Conservation (phyloP, 2,888 invertebrate genomes). For the Charanyca ferruginea region DNA sequence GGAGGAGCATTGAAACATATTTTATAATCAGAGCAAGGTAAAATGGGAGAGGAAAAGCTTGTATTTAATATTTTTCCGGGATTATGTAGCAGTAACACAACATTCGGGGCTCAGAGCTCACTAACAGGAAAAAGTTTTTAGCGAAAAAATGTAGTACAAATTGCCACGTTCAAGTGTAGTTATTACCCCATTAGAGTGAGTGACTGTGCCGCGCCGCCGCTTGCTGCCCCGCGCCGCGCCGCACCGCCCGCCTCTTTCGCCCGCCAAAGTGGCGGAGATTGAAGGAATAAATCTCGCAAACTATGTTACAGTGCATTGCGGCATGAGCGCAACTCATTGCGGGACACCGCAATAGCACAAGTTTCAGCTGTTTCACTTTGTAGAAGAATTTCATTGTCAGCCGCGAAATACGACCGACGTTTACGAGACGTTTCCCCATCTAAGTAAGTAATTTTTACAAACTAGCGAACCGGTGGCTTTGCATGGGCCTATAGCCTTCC, state of each 20-base stretch:
- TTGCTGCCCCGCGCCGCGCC: conserved; percentile 59
- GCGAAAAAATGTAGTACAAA: conserved; percentile 80
- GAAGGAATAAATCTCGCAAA: conserved; percentile 79
- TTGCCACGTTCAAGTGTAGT: conserved; percentile 83
- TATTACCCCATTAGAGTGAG: conserved; percentile 84
- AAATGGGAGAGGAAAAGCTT: conserved; percentile 59
- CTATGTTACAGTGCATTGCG: conserved; percentile 69
- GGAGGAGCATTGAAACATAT: conserved; percentile 40
- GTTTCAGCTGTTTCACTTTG: conserved; percentile 41
- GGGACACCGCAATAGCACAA: conserved; percentile 46
- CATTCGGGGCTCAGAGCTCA: conserved; percentile 70
- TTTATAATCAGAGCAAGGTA: conserved; percentile 55
- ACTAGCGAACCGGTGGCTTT: no score
- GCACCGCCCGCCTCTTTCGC: conserved; percentile 54
- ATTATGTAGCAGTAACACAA: conserved; percentile 72
- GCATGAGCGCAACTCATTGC: conserved; percentile 55
- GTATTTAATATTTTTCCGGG: conserved; percentile 64
- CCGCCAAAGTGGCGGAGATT: conserved; percentile 75
- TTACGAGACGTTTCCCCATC: background rate
- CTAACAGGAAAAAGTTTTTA: conserved; percentile 77
- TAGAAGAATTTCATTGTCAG: conserved; percentile 27
- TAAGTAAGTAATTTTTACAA: conserved; percentile 14
- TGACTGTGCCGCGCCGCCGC: conserved; percentile 70
- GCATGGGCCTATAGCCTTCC: background rate
- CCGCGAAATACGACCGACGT: conserved; percentile 6